phyloP scores from a whole-genome alignment of 2,888 invertebrate species.

The Xiphydria camelus region DNA sequence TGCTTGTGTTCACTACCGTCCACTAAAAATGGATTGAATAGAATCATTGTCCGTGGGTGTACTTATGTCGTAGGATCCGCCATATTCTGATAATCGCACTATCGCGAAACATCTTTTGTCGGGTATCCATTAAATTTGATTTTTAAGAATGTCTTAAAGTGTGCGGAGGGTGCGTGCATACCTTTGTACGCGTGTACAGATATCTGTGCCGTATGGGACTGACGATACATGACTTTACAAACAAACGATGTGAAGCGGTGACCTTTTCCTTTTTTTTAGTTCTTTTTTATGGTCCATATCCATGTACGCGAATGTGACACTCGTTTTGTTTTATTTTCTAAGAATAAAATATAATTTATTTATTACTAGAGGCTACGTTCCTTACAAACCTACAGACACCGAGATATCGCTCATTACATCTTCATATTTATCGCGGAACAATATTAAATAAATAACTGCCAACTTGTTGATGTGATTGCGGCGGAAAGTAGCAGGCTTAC shows the following conservation, averaged over 20 bases:
- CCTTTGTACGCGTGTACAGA: conserved; percentile 18
- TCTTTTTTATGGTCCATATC: conserved; percentile 36
- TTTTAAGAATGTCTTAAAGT: too few species aligned
- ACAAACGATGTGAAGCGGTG: conserved; percentile 19
- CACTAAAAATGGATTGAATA: too few species aligned
- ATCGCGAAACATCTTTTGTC: too few species aligned
- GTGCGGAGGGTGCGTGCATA: too few species aligned
- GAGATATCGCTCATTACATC: conserved; percentile 12
- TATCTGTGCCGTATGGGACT: conserved; percentile 32
- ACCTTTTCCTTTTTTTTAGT: conserved; percentile 25
- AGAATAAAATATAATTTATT: conserved; percentile 48
- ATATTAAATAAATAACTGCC: conserved; percentile 17
- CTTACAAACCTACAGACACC: conserved; percentile 11
- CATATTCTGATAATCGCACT: too few species aligned
- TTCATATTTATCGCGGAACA: conserved; percentile 17
- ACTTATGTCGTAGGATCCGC: too few species aligned
- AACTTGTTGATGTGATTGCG: too few species aligned
- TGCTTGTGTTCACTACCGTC: too few species aligned
- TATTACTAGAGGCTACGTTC: conserved; percentile 26
- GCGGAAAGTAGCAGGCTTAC: too few species aligned
- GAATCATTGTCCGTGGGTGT: too few species aligned
- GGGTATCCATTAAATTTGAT: too few species aligned
- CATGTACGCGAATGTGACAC: conserved; percentile 36
- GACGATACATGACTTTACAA: conserved; percentile 33
- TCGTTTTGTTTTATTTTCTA: conserved; percentile 33